phyloP scores from a whole-genome alignment of 2,113 vertebrate species.

The Fregetta grallaria region DNA sequence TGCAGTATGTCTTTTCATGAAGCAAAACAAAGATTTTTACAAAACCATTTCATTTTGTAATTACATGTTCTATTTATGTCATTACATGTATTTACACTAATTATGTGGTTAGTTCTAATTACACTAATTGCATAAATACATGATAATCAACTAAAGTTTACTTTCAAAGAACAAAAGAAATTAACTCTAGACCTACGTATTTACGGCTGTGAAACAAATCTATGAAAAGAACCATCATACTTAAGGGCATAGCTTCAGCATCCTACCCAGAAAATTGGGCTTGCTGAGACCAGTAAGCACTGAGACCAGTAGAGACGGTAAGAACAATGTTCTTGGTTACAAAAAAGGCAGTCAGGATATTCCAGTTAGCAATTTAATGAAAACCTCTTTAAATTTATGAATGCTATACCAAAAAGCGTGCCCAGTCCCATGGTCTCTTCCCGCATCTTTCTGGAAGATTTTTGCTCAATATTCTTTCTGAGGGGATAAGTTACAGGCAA shows the following conservation, averaged over 20 bases:
- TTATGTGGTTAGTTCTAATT: conserved; percentile 71
- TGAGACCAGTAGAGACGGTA: neutral
- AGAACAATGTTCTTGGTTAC: neutral
- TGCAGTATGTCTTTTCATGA: neutral
- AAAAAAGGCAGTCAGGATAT: neutral
- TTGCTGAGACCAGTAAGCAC: neutral
- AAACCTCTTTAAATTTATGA: neutral
- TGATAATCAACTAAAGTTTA: conserved; percentile 57
- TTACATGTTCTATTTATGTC: conserved; percentile 63
- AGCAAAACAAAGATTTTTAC: conserved; percentile 29
- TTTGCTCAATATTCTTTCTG: neutral
- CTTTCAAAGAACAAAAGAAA: conserved; percentile 67
- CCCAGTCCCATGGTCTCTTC: neutral
- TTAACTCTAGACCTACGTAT: conserved; percentile 21
- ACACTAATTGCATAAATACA: conserved; percentile 74
- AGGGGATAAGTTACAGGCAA: neutral
- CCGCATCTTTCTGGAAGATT: neutral
- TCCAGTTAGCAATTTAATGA: neutral
- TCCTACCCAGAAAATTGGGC: neutral
- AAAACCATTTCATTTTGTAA: conserved; percentile 33
- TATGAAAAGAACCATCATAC: neutral
- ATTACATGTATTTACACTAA: conserved; percentile 67
- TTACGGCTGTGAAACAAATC: neutral
- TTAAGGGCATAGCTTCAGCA: neutral
- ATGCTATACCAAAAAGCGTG: neutral